Evolutionary conservation across 2,113 vertebrate genomes (phyloP).

Genomic region (Poeciliopsis occidentalis): DNA sequence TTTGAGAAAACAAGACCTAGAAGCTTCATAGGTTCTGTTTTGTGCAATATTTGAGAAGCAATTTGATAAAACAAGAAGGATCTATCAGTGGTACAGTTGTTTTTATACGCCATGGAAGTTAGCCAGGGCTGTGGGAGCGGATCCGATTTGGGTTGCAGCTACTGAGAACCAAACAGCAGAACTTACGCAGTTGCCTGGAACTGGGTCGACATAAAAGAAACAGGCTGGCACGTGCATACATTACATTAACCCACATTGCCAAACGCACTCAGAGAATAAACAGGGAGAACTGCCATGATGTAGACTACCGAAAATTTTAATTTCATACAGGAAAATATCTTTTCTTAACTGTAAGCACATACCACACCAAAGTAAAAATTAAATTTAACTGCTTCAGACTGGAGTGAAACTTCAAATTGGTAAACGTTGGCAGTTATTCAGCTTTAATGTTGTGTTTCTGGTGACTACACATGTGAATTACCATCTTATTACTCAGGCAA

Average conservation of each 20-base stretch:
- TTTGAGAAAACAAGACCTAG: neutral
- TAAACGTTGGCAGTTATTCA: too few relatives aligned
- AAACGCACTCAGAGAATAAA: slow-evolving; percentile 16
- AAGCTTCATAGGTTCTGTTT: slow-evolving; percentile 18
- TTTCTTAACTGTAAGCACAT: neutral
- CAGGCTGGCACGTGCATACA: slow-evolving; percentile 3
- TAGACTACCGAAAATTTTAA: neutral
- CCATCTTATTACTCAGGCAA: neutral
- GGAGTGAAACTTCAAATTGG: too few relatives aligned
- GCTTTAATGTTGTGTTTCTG: neutral
- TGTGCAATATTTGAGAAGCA: slow-evolving; percentile 32
- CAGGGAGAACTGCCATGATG: neutral
- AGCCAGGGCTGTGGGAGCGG: slow-evolving; percentile 11
- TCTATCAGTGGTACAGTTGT: slow-evolving; percentile 24
- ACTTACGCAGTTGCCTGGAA: slow-evolving; percentile 37
- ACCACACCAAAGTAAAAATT: neutral
- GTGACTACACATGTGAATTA: neutral
- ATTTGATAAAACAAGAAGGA: slow-evolving; percentile 22
- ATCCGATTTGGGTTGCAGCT: slow-evolving; percentile 37
- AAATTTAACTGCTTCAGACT: too few relatives aligned
- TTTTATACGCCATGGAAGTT: slow-evolving; percentile 41
- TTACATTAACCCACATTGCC: slow-evolving; percentile 10
- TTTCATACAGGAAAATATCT: neutral
- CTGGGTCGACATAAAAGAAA: slow-evolving; percentile 53
- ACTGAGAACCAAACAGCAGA: slow-evolving; percentile 20